Conservation (phyloP, 2,797 vertebrate genomes). For the Knipowitschia caucasica region DNA sequence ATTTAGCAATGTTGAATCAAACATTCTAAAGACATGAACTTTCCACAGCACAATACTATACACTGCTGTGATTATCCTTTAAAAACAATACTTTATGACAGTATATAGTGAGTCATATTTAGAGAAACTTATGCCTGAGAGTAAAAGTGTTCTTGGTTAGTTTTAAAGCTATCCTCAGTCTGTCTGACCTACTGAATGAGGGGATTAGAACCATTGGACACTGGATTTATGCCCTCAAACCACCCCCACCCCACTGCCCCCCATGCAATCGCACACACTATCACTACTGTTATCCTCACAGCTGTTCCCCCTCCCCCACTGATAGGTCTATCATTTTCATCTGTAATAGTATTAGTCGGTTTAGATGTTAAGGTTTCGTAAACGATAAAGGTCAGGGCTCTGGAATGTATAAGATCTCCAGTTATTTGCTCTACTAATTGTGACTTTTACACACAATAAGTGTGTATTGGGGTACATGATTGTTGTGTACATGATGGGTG, state of each 20-base stretch:
- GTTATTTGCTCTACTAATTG: no score
- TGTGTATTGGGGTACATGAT: no score
- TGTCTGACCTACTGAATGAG: conserved; percentile 69
- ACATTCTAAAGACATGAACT: no score
- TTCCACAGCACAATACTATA: no score
- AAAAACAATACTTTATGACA: no score
- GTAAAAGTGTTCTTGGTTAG: conserved; percentile 20
- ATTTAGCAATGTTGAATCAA: no score
- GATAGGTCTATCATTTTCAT: conserved; percentile 18
- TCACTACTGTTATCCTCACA: conserved; percentile 27
- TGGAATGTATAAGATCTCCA: conserved; percentile 7
- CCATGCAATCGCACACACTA: conserved; percentile 15
- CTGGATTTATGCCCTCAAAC: conserved; percentile 49
- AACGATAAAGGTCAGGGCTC: conserved; percentile 13
- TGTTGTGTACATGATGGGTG: no score
- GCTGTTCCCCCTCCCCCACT: conserved; percentile 54
- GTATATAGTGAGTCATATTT: neutral
- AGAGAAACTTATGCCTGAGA: neutral
- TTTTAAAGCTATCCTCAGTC: conserved; percentile 41
- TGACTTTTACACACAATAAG: no score
- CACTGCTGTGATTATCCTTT: no score
- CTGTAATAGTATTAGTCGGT: conserved; percentile 27
- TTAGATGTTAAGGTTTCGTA: conserved; percentile 21
- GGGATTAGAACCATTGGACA: conserved; percentile 66
- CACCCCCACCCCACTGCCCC: conserved; percentile 8